Evolutionary conservation across 2,888 invertebrate species (phyloP), one percentile per base, ranked within the genome.

Genomic region (Campopleginae sp.): DNA sequence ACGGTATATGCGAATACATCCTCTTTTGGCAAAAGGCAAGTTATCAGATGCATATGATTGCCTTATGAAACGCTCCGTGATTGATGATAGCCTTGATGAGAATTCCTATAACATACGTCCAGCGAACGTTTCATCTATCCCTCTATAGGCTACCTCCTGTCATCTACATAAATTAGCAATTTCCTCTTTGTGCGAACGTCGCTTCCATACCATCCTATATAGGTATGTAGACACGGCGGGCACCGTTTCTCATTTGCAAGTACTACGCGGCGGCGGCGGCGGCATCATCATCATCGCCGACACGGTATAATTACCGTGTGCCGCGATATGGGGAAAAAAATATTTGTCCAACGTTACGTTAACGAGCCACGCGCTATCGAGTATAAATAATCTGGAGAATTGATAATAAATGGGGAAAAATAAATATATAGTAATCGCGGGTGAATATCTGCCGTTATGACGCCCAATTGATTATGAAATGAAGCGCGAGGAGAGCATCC

Each of bases 391-490:
- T 17, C 14, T 33, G 14, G 51, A 76, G 12, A 46, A 76, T 48
- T 19, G 48, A 68, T 31, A 66, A 70, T 58, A 61, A 75, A 61
- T 33, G 46, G 19, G 65, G 31, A 74, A 75, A 89, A 89, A 92
- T 14, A 68, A 48, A 68, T 44, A 70, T 44, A 70, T 2, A 31
- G 61, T 78, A 44, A 54, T 31, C 72, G 23, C 31, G 19, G 17
- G 75, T 17, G 70, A 44, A n/a, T 33, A 70, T 31, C n/a, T 27
- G n/a, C n/a, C 10, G 17, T 74, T 27, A n/a, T 17, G 33, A 75
- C 90, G 90, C 91, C 89, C 92, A 91, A 93, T 93, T 92, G 92
- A 93, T 93, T 91, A 90, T 51, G 65, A 68, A 77, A 80, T 74
- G 66, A 38, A 38, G 19, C 23, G 33, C 44, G 23, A 68, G 27